Conservation (phyloP, 2,113 vertebrate genomes). For the Phaethornis superciliosus region DNA sequence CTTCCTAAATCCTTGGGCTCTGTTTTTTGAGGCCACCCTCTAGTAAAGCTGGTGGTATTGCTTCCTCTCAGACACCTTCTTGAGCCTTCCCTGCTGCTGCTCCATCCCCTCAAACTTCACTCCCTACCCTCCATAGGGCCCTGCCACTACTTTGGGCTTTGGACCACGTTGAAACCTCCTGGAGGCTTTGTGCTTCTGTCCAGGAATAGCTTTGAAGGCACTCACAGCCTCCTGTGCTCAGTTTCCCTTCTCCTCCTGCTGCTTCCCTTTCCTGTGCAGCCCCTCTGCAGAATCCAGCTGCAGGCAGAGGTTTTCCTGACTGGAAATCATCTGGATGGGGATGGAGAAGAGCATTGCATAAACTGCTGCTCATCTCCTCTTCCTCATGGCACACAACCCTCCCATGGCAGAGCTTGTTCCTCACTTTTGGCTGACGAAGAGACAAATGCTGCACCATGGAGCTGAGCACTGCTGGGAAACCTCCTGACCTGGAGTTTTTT, state of each 20-base stretch:
- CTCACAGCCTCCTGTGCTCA: background rate
- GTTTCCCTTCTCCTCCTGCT: background rate
- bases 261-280: background rate
- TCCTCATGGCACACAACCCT: fast-evolving
- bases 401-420: background rate
- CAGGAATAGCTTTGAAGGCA: background rate
- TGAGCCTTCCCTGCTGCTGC: background rate
- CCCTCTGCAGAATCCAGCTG: background rate
- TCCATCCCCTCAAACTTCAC: background rate
- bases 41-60: background rate
- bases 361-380: background rate
- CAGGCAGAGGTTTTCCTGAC: background rate
- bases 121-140: fast-evolving
- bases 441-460: fast-evolving
- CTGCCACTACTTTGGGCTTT: background rate
- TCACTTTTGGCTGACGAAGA: background rate
- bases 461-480: background rate
- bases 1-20: background rate
- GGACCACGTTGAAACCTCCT: fast-evolving
- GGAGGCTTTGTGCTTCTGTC: background rate
- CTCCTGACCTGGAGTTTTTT: background rate
- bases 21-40: background rate
- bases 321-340: background rate
- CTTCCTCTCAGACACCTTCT: background rate
- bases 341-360: background rate